Base-by-base conservation (phyloP, 2,888 invertebrate species). In the Drosophila picticornis region DNA sequence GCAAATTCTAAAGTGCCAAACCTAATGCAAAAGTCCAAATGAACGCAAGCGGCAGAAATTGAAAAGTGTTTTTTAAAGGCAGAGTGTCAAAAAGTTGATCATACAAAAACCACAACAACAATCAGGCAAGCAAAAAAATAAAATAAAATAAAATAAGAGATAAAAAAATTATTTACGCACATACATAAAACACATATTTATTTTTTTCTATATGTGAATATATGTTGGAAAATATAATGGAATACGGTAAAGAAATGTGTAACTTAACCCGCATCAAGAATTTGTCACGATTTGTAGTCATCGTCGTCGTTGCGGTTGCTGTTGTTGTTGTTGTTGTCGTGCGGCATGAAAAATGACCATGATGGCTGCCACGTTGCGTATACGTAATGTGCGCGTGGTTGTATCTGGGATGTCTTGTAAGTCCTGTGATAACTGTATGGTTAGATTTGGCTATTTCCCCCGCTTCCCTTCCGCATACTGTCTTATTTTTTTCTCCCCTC, bases 251-350 rank as follows among this genome's bases (percentile, higher is more conserved):
- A 73, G 78, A 84, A 86, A 79, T 83, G 72, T 86, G 83, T 83
- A 87, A 87, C 80, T 81, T 89, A 89, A 87, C 86, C 86, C 86
- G 80, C 87, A 87, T 87, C 86, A 87, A 80, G 84, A 87, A 87
- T 87, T 87, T 87, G 86, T 87, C 86, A 87, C 88, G 86, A 87
- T 87, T 87, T 89, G 87, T 87, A 87, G 89, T 87, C 88, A 88
- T 79, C 88, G 70, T 56, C 56, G 34, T 60, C 67, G 55, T 55
- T 60, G 59, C 50, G 48, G 55, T 62, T 68, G 71, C 67, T 53
- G 34, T 34, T 34, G 61, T 75, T 68, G 69, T 72, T 60, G 61
- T 72, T 66, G 69, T 72, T 57, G 58, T 67, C 73, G 68, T 72
- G 72, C 74, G 84, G 74, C 74, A 87, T 86, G 84, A 88, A 87